Evolutionary conservation across 2,113 vertebrate genomes (phyloP), one percentile per base, ranked within the genome.

Genomic region (Rhabdornis inornatus): DNA sequence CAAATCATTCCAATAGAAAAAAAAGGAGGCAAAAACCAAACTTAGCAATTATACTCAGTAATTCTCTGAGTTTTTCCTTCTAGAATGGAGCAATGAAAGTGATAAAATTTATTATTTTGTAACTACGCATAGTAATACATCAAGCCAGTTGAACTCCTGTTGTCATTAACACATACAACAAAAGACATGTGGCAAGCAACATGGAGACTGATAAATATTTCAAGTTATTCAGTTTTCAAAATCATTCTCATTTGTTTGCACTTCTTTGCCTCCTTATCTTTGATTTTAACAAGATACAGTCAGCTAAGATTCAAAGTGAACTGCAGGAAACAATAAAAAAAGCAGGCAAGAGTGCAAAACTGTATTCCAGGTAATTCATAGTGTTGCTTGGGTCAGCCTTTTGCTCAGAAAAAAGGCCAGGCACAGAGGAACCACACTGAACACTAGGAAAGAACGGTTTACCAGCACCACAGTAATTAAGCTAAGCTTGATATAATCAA

Each of bases 21-120:
- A 61, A 75, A 5, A 47, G 1, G 4, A 68, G 5, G 4, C 21
- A 63, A 76, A 74, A 52, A 5, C 0, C 2, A 30, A 60, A 44
- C 5, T 53, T 30, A 31, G 5, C 15, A 74, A 81, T 49, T 53
- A 27, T 6, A n/a, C 15, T 52, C 25, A 25, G 24, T 40, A 63
- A 64, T 53, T 40, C 10, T 39, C 33, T 55, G 39, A 22, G 5
- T 45, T 49, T 57, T 47, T 45, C 21, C 22, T 31, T 74, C 13
- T 59, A 22, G 39, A 87, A 83, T 3, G 4, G 23, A 83, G 11
- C 23, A 74, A 68, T 69, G 9, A 37, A n/a, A 65, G 15, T 35
- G 37, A 39, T 10, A 8, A 42, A 37, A 44, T 37, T 20, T 40
- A 40, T 60, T 63, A 24, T 33, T 77, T 80, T 69, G 15, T 37